Conservation (phyloP, 2,888 invertebrate species). For the Conomelus anceps region DNA sequence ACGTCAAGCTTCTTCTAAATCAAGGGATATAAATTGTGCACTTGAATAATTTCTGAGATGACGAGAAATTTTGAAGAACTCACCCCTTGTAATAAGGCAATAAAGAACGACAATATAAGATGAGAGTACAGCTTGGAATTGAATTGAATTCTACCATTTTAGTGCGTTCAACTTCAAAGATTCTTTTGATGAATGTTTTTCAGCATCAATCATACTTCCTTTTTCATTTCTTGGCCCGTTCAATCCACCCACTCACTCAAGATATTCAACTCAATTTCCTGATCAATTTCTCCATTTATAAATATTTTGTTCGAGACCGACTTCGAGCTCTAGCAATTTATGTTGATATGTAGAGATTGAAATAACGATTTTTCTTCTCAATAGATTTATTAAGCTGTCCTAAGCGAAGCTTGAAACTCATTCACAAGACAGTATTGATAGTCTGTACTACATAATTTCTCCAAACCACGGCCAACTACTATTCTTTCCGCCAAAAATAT, state of each 20-base stretch:
- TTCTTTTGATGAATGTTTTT: background rate
- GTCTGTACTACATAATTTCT: no score
- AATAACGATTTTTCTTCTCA: no score
- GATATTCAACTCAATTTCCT: background rate
- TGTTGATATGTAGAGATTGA: no score
- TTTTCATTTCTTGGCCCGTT: background rate
- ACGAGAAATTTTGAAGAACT: background rate
- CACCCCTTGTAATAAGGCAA: background rate
- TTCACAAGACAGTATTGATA: no score
- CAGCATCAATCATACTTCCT: background rate
- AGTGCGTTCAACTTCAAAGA: background rate
- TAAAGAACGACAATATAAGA: background rate
- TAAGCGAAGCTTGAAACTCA: no score
- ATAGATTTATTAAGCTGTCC: no score
- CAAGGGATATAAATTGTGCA: background rate
- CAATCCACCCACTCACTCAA: background rate
- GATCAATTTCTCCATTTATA: no score
- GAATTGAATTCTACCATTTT: background rate
- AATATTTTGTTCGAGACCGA: no score
- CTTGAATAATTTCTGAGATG: background rate
- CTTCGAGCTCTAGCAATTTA: no score
- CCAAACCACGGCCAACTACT: no score
- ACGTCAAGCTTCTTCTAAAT: background rate
- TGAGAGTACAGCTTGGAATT: background rate
- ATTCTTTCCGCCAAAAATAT: no score